Evolutionary conservation across 2,797 vertebrate species (phyloP).

Genomic region (Clarias laeviceps): DNA sequence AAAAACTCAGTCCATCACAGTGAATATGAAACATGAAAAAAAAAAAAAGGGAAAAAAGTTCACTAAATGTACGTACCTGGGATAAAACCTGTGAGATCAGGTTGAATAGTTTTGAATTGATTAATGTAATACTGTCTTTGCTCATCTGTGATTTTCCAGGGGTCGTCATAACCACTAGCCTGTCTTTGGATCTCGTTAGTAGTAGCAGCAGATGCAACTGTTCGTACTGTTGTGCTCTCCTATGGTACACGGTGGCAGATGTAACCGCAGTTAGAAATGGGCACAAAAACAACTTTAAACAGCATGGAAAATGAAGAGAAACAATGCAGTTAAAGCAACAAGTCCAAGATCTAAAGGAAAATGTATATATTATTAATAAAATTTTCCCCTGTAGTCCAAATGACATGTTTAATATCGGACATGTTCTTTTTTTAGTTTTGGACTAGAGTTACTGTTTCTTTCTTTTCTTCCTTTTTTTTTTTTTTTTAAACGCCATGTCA

Average conservation of each 20-base stretch:
- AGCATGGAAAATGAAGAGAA: neutral
- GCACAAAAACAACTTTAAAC: constrained; percentile 4
- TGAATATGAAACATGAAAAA: neutral
- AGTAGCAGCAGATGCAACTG: constrained; percentile 85
- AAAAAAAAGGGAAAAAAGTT: no score
- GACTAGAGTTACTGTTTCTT: neutral
- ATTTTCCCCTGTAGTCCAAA: neutral
- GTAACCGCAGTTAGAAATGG: constrained; percentile 62
- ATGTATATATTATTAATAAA: neutral
- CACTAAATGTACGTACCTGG: constrained; percentile 79
- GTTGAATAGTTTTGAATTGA: constrained; percentile 99
- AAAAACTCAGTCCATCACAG: neutral
- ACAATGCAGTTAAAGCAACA: neutral
- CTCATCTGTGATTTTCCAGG: constrained; percentile 99
- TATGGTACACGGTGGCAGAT: constrained; percentile 52
- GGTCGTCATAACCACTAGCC: constrained; percentile 94
- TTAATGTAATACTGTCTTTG: constrained; percentile 99
- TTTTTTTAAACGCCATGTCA: no score
- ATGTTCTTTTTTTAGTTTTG: neutral
- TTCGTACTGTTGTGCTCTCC: constrained; percentile 96
- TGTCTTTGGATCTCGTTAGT: constrained; percentile 98
- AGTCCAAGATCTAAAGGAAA: neutral
- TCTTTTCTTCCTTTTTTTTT: no score
- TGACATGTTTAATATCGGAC: neutral
- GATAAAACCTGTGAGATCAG: constrained; percentile 97